Evolutionary conservation across 2,888 invertebrate genomes (phyloP).

Genomic region (Leptinotarsa tumamoca): DNA sequence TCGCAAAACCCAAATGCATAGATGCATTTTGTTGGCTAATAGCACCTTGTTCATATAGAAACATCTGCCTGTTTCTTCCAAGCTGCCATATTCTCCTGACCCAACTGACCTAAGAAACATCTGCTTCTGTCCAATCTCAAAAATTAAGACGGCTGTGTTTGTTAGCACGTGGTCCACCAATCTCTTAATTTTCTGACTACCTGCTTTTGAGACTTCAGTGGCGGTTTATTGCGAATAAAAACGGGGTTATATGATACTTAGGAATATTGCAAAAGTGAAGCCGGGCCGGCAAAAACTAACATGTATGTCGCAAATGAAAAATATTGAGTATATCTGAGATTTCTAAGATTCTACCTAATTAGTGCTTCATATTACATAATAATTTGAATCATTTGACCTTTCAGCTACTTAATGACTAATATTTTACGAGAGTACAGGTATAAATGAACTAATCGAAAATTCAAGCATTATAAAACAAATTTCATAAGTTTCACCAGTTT

Average conservation of each 20-base stretch:
- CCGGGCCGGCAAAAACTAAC: too few relatives aligned
- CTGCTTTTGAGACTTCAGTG: background rate
- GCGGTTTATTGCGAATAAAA: background rate
- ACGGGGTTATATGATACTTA: background rate
- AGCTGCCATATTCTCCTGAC: background rate
- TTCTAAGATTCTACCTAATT: too few relatives aligned
- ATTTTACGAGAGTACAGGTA: too few relatives aligned
- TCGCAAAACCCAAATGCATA: background rate
- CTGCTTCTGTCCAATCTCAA: background rate
- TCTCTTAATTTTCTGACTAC: background rate
- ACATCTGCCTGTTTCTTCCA: background rate
- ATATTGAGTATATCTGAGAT: too few relatives aligned
- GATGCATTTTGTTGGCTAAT: background rate
- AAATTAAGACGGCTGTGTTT: background rate
- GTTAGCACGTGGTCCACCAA: background rate
- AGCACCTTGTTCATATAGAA: constrained; percentile 2
- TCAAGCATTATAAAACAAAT: too few relatives aligned
- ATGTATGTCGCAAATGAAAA: too few relatives aligned
- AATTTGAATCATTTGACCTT: too few relatives aligned
- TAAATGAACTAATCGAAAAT: too few relatives aligned
- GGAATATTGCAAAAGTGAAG: too few relatives aligned
- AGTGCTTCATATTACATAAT: too few relatives aligned
- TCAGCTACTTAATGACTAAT: too few relatives aligned
- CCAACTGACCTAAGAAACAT: constrained; percentile 1
- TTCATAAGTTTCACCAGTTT: too few relatives aligned